Evolutionary conservation across 2,797 vertebrate species (phyloP), one percentile per base, ranked within the genome.

Genomic region (Champsocephalus gunnari): DNA sequence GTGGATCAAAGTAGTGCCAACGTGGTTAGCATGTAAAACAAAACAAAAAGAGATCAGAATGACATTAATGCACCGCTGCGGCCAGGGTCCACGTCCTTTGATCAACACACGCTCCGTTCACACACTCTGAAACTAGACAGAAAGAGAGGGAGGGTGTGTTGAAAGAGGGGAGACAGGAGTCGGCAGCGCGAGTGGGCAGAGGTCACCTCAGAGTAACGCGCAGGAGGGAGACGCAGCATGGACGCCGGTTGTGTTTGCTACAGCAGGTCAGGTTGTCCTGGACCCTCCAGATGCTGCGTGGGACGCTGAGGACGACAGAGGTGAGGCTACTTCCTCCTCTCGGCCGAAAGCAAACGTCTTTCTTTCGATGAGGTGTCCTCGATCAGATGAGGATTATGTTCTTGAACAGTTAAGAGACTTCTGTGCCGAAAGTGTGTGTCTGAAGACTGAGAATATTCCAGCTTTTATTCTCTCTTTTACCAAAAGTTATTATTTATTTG

Each of bases 201-300:
- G 86, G 86, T 89, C 84, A 81, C 73, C 51, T 75, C 69, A 75
- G 71, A 86, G 87, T 60, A 74, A 77, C 63, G 76, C 70, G 61
- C 63, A 7, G 55, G 58, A 45, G 70, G 58, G 47, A 58, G 49
- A 58, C 82, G 32, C 89, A 89, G 86, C 85, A 87, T 85, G 88
- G 87, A 81, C 55, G 81, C 71, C 8, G 77, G 59, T n/a, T 4
- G 48, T 73, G 79, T 80, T 64, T 70, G 62, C 68, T 83, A 60
- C 79, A 74, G 86, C 70, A 77, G 83, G 89, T 84, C 87, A 83
- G 81, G 83, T 88, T 83, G 75, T 88, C 57, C 71, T 10, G 74
- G 63, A 56, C 85, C 81, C 72, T 72, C 12, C 86, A 86, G 87
- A 86, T 72, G 79, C 77, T 80, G 79, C 75, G 50, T 32, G 12